Percentiles rank a stretch among this genome's conserved stretches.
These are phyloP conservation scores for Oreotrochilus melanogaster DNA, from an alignment of 2,113 vertebrate species.

Conservation along the genomic window DNA sequence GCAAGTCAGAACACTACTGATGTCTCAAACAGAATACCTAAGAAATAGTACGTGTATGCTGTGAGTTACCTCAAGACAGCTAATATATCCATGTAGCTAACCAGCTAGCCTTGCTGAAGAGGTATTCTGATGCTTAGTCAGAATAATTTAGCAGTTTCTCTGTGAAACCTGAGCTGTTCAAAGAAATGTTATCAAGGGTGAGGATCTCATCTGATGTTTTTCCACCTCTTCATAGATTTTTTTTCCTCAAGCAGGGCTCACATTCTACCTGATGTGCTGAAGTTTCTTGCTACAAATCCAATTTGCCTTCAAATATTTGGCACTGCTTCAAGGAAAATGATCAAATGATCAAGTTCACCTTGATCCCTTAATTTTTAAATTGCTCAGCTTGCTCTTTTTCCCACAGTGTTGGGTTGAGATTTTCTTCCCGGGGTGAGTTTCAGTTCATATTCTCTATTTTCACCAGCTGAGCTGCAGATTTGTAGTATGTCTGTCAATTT, in stretches of 20 bases:
- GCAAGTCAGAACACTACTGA: not conserved
- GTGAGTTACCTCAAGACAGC: not conserved
- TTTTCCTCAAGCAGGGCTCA: conserved; percentile 29
- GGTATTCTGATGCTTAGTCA: not conserved
- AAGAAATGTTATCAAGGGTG: conserved; percentile 23
- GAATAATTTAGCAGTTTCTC: conserved; percentile 42
- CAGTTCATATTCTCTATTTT: conserved; percentile 56
- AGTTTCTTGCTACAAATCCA: conserved; percentile 69
- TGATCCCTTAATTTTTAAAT: conserved; percentile 71
- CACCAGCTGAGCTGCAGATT: conserved; percentile 70
- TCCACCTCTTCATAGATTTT: conserved; percentile 39
- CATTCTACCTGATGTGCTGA: conserved; percentile 69
- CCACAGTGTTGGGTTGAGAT: conserved; percentile 33
- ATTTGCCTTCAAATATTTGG: conserved; percentile 76
- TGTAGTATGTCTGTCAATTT: conserved; percentile 55
- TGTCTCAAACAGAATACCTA: not conserved
- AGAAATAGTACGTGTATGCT: not conserved
- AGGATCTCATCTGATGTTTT: conserved; percentile 51
- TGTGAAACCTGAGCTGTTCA: conserved; percentile 33
- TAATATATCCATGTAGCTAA: not conserved
- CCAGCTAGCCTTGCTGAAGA: not conserved
- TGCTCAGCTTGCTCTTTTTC: conserved; percentile 55
- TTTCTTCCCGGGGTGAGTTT: conserved; percentile 60
- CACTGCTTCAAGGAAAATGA: conserved; percentile 72
- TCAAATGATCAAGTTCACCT: conserved; percentile 71